Evolutionary conservation across 2,888 invertebrate species (phyloP), one percentile per base, ranked within the genome.

Genomic region (Monopis laevigella): DNA sequence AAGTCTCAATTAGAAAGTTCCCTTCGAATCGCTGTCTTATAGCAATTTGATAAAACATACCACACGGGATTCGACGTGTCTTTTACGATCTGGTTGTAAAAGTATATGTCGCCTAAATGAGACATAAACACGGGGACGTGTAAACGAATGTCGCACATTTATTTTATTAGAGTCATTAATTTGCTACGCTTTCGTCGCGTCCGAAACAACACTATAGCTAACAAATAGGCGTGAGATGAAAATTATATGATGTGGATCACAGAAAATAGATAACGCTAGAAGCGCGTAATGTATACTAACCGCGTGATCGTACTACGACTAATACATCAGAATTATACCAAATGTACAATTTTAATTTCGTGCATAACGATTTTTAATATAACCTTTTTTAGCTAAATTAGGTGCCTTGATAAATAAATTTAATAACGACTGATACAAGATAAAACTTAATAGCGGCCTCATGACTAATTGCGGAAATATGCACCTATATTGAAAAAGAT

Each of bases 121-220:
- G 77, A 77, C 77, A 75, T 78, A 77, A 78, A 78, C 71, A 73
- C 58, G 55, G 68, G 62, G 67, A 77, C 67, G 73, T 74, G 73
- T 78, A 77, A 78, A 75, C 71, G 68, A 74, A 75, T 75, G 77
- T 77, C 62, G 65, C 74, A 65, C 77, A 68, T 78, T 77, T 71
- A 67, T 77, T 80, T 80, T 77, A 80, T 78, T 73, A 58, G 61
- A 51, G 62, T 62, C 77, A 77, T 78, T 77, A 77, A 72, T 77
- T 70, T 58, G n/a, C 52, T 64, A 59, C 65, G 64, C 65, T 70
- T 70, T 72, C 70, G 63, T 52, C 65, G 65, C 58, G 60, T 56
- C 65, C 67, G 53, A 58, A 59, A 54, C 53, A 50, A 42, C 38
- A 29, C 36, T 39, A 41, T n/a, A 32, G 32, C 28, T 35, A 44